Percentiles rank a stretch among this genome's conserved stretches.
Conservation (phyloP, 1,140 invertebrate species). For the Lordiphosa stackelbergi region DNA sequence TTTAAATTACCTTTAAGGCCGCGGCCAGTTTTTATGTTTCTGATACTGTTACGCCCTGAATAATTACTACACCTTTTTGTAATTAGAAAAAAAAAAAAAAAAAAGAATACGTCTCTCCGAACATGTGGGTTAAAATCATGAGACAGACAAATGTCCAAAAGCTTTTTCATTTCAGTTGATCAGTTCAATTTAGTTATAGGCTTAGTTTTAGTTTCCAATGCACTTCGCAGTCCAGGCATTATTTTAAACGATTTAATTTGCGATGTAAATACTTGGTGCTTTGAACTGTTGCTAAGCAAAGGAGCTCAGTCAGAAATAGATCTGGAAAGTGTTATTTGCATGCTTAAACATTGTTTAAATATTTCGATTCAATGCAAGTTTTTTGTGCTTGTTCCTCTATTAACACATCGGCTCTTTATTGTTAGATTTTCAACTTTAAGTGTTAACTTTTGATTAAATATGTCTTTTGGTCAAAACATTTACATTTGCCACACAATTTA, state of each 20-base stretch:
- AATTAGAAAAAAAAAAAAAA: constrained; percentile 10
- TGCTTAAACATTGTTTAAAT: constrained; percentile 37
- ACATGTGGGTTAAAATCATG: constrained; percentile 28
- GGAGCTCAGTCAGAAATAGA: constrained; percentile 6
- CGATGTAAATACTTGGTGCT: constrained; percentile 9
- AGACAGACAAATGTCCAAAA: constrained; percentile 9
- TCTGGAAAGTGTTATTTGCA: constrained; percentile 28
- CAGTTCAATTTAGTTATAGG: not conserved
- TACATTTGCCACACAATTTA: constrained; percentile 2
- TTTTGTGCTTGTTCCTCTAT: constrained; percentile 20
- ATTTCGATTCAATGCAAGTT: constrained; percentile 29
- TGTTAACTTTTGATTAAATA: constrained; percentile 40
- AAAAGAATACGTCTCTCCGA: not conserved
- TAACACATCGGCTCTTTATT: constrained; percentile 15
- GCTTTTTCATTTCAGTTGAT: constrained; percentile 13
- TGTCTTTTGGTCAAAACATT: constrained; percentile 18
- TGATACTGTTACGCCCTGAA: not conserved
- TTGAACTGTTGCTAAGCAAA: constrained; percentile 8
- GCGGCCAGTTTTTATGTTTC: not conserved
- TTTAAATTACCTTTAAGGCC: not conserved
- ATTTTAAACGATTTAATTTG: constrained; percentile 25
- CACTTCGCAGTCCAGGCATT: constrained; percentile 27
- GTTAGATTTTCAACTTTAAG: constrained; percentile 18
- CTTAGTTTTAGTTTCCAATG: constrained; percentile 2
- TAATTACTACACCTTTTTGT: constrained; percentile 24